Evolutionary conservation across 2,888 invertebrate species (phyloP), one percentile per base, ranked within the genome.

Genomic region (Drosophila mercatorum): DNA sequence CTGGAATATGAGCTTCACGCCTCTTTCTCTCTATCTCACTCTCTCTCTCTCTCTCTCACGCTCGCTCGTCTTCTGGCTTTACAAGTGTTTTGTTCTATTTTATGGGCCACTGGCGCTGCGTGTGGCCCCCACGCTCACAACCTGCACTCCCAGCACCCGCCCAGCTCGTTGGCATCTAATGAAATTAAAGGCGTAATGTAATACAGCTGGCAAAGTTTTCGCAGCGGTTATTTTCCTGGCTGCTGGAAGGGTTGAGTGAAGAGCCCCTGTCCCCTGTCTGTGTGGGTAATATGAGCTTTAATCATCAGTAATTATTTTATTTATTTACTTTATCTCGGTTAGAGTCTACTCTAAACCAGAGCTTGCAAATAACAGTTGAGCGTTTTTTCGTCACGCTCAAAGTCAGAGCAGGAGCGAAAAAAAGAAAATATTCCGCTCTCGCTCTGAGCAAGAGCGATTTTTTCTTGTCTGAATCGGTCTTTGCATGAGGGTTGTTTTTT

Each of bases 151-250:
- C 28, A 22, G 28, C 28, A 28, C 31, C 26, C 66, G 58, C 74
- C 71, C 77, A 52, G 51, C 77, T 77, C 71, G 77, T 74, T 74
- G 78, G 65, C 68, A 60, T 75, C 80, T 84, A 84, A 84, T 84
- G 79, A 86, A 84, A 84, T 84, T 86, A 84, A 84, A 86, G 86
- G 83, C 84, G 84, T 86, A 84, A 84, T 86, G 86, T 83, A 84
- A 84, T 84, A 84, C 83, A 83, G 83, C 78, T 82, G 84, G 78
- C 72, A 86, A 84, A 86, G 80, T 82, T 86, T 86, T 73, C 75
- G 58, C 62, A 83, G 81, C 81, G 86, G 78, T 85, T 84, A 84
- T 85, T 80, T 84, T 49, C 82, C 70, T 83, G 82, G 69, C 64
- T 77, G 66, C 63, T 61, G 65, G 52, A 58, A 11, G 26, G 40